A percentile compares a stretch with the other conserved stretches of the same genome.
Conservation (phyloP, 2,888 invertebrate species). For the Tetrapedia diversipes region DNA sequence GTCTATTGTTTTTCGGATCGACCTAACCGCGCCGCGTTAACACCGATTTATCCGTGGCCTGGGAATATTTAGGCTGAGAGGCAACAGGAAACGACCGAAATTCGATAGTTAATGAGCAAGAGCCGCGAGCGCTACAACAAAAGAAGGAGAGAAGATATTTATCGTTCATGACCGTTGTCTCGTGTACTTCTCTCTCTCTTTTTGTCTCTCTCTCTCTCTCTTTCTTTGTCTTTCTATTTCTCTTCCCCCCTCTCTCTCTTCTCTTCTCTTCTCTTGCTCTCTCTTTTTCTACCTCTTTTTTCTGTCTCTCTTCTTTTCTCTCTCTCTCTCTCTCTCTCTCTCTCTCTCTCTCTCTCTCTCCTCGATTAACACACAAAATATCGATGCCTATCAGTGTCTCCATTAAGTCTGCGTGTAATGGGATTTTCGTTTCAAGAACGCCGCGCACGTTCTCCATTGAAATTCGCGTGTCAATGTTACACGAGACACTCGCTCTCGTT, state of each 20-base stretch:
- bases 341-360: background rate
- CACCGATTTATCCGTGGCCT: constrained; percentile 30
- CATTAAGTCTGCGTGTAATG: constrained; percentile 24
- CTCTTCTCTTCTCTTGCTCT: background rate
- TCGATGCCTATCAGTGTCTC: constrained; percentile 37
- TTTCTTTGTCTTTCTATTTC: background rate
- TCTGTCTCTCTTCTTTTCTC: background rate
- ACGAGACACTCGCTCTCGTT: constrained; percentile 7
- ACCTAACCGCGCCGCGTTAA: constrained; percentile 34
- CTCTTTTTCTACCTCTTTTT: background rate
- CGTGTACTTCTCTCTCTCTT: background rate
- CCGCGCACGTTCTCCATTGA: constrained; percentile 34
- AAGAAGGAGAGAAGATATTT: constrained; percentile 15
- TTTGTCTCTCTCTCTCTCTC: background rate
- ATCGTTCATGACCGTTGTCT: constrained; percentile 36
- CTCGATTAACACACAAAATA: constrained; percentile 43
- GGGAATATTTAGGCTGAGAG: constrained; percentile 36
- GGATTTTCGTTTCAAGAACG: constrained; percentile 36
- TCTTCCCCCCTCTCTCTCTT: background rate
- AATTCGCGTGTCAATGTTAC: constrained; percentile 36
- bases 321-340: background rate
- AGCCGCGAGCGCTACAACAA: constrained; percentile 24
- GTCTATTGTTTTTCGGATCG: constrained; percentile 31
- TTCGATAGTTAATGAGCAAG: constrained; percentile 42
- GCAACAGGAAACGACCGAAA: constrained; percentile 41